Conservation (phyloP, 2,797 vertebrate genomes). For the Anomalospiza imberbis region DNA sequence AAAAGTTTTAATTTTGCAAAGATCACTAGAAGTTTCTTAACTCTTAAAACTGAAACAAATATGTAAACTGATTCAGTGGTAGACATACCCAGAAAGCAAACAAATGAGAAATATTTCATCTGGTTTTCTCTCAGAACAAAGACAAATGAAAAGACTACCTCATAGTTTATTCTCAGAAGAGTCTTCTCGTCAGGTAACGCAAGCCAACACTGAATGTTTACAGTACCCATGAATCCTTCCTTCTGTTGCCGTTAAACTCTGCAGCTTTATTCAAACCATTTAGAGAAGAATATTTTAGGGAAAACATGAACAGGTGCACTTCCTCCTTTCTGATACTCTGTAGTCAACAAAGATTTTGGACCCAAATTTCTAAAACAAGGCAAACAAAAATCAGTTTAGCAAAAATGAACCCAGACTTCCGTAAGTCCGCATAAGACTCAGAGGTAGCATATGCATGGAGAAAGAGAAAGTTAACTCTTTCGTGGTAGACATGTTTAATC, state of each 20-base stretch:
- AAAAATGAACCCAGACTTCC: neutral
- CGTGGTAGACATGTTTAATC: neutral
- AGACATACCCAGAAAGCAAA: neutral
- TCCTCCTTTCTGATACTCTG: neutral
- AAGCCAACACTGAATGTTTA: neutral
- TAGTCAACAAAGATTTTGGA: neutral
- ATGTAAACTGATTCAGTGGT: neutral
- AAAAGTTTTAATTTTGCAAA: neutral
- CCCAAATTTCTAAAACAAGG: neutral
- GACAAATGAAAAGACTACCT: neutral
- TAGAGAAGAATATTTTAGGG: neutral
- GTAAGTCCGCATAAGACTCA: neutral
- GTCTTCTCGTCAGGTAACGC: neutral
- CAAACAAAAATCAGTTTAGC: neutral
- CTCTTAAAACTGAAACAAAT: neutral
- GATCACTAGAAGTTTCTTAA: neutral
- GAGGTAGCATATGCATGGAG: neutral
- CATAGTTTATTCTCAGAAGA: neutral
- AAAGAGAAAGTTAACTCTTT: neutral
- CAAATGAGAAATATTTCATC: neutral
- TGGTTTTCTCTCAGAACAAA: neutral
- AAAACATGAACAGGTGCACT: neutral
- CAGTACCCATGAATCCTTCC: neutral
- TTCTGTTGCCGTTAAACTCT: neutral
- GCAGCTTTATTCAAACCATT: neutral